Evolutionary conservation across 2,888 invertebrate genomes (phyloP), one percentile per base, ranked within the genome.

Genomic region (Pterostichus madidus): DNA sequence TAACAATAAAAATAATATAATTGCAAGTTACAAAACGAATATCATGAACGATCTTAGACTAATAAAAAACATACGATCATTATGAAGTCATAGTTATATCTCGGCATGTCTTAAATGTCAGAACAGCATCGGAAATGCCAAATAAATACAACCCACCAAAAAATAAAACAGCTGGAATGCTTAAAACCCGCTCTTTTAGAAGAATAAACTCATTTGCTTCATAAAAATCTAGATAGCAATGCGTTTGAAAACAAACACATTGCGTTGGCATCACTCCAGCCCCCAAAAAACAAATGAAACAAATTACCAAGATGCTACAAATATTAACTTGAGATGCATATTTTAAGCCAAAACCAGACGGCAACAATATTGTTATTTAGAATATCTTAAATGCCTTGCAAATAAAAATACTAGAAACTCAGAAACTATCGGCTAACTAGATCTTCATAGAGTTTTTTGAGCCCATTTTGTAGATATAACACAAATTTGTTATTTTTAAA

Each of bases 141-240:
- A 79, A 79, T 79, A 79, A 79, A 79, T 79, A 79, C 39, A 52
- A n/a, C 64, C 32, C 49, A 79, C 79, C 68, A 64, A 46, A 31
- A 64, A 80, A 80, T 80, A 80, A 68, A 71, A 13, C 68, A 71
- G 35, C 5, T 52, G 53, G 35, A 71, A 68, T 68, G 53, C 80
- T 81, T 75, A 81, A 73, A 75, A 75, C 59, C 61, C 75, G 73
- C 59, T 59, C 56, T 56, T 81, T 75, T 46, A 73, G 75, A 59
- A 64, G 61, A 81, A 81, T 81, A 81, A 81, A 81, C 56, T 81
- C 75, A 81, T 81, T 80, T 81, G 71, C 61, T 73, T 13, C 75
- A 81, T 81, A 75, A 81, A 81, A 81, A 75, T 75, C 59, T 52
- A 32, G 79, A 64, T 8, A 24, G 79, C 44, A 31, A 53, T 75